phyloP scores from a whole-genome alignment of 2,888 invertebrate species.

The Therioaphis trifolii region DNA sequence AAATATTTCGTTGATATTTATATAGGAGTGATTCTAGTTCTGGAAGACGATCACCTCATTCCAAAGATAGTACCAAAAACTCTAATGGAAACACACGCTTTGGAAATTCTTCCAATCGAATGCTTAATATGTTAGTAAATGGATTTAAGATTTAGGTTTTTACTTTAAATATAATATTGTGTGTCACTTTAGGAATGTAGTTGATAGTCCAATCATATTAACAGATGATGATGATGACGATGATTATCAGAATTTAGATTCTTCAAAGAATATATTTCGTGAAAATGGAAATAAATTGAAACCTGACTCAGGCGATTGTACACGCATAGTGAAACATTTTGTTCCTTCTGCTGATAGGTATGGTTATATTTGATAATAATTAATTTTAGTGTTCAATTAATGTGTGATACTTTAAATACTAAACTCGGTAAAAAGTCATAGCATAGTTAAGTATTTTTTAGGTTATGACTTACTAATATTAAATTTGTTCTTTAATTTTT shows the following conservation, averaged over 20 bases:
- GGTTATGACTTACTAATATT: too few species aligned
- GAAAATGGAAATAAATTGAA: slow-evolving; percentile 54
- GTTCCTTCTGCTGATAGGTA: slow-evolving; percentile 60
- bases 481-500: too few species aligned
- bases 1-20: neutral
- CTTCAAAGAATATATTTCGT: slow-evolving; percentile 48
- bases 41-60: slow-evolving; percentile 43
- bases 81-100: slow-evolving; percentile 44
- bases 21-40: slow-evolving; percentile 49
- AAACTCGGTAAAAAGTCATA: neutral
- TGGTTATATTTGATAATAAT: slow-evolving; percentile 6
- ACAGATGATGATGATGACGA: slow-evolving; percentile 56
- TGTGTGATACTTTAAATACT: neutral
- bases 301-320: slow-evolving; percentile 41
- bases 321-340: slow-evolving; percentile 57
- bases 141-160: slow-evolving; percentile 21
- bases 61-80: slow-evolving; percentile 35
- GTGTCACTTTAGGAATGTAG: slow-evolving; percentile 49
- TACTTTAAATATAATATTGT: slow-evolving; percentile 45
- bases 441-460: too few species aligned
- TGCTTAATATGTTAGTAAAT: slow-evolving; percentile 48
- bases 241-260: slow-evolving; percentile 53
- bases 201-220: slow-evolving; percentile 49
- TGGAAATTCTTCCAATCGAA: slow-evolving; percentile 36
- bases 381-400: slow-evolving; percentile 25